phyloP scores from a whole-genome alignment of 2,888 invertebrate genomes.

The Ectemnius continuus region DNA sequence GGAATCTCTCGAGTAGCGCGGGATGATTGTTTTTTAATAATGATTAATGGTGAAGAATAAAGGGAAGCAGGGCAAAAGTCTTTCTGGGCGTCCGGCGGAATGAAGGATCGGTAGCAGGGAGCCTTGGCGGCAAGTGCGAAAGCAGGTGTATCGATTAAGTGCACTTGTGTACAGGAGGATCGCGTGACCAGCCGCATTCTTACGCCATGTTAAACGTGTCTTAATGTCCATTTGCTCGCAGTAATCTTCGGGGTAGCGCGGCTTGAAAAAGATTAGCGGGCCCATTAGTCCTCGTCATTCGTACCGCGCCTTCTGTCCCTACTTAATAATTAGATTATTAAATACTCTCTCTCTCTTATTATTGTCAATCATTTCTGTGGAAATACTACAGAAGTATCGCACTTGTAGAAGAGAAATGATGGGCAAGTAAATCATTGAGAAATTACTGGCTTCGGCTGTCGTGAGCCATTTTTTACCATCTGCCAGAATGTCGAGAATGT shows the following conservation, averaged over 20 bases:
- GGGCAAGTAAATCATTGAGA: constrained; percentile 27
- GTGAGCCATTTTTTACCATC: constrained; percentile 32
- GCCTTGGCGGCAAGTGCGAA: neutral
- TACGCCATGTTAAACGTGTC: neutral
- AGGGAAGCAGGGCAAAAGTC: neutral
- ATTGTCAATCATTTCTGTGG: too few species aligned
- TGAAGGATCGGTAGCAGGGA: constrained; percentile 3
- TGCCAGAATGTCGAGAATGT: constrained; percentile 32
- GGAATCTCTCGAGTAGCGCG: too few species aligned
- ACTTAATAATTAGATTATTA: too few species aligned
- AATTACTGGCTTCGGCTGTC: constrained; percentile 23
- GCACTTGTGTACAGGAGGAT: constrained; percentile 13
- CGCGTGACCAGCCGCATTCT: constrained; percentile 21
- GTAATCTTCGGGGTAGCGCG: neutral
- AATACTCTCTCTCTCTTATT: too few species aligned
- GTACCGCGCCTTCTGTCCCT: too few species aligned
- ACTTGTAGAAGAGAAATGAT: too few species aligned
- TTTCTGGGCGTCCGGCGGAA: neutral
- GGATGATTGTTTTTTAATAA: too few species aligned
- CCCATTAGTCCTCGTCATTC: too few species aligned
- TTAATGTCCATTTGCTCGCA: constrained; percentile 24
- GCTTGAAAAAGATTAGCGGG: too few species aligned
- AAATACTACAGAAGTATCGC: too few species aligned
- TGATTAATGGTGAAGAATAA: neutral
- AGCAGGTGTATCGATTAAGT: constrained; percentile 5